Conservation (phyloP, 2,797 vertebrate genomes). For the Gallinago solitaria region DNA sequence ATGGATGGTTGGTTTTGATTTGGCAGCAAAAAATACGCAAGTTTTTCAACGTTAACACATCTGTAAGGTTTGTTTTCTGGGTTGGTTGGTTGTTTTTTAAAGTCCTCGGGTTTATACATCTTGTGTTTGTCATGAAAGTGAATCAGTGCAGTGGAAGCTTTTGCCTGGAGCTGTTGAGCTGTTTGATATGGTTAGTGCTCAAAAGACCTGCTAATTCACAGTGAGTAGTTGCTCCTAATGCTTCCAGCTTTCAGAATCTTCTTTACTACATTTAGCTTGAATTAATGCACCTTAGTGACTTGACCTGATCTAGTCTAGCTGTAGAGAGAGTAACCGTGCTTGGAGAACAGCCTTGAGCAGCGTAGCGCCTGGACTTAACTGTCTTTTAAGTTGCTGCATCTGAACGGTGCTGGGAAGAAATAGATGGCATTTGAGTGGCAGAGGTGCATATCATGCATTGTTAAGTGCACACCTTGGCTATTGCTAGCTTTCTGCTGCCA, state of each 20-base stretch:
- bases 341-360: not conserved
- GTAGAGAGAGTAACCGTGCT: not conserved
- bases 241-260: constrained; percentile 20
- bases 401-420: not conserved
- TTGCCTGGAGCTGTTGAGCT: not conserved
- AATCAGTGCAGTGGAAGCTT: not conserved
- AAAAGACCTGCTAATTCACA: not conserved
- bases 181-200: not conserved
- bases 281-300: constrained; percentile 12
- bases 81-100: not conserved
- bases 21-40: not conserved
- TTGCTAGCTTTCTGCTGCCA: not conserved
- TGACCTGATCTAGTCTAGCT: not conserved
- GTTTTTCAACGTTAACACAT: not conserved
- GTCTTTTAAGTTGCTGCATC: not conserved
- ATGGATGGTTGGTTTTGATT: not conserved
- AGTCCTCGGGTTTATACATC: not conserved
- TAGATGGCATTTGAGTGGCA: not conserved
- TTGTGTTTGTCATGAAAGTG: not conserved
- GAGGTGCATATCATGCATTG: fast-evolving
- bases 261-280: constrained; percentile 30
- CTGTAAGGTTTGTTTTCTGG: not conserved
- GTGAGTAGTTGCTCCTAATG: constrained; percentile 4
- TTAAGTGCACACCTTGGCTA: not conserved
- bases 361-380: fast-evolving